phyloP scores from a whole-genome alignment of 2,888 invertebrate species.

The Hydropsyche betteni region DNA sequence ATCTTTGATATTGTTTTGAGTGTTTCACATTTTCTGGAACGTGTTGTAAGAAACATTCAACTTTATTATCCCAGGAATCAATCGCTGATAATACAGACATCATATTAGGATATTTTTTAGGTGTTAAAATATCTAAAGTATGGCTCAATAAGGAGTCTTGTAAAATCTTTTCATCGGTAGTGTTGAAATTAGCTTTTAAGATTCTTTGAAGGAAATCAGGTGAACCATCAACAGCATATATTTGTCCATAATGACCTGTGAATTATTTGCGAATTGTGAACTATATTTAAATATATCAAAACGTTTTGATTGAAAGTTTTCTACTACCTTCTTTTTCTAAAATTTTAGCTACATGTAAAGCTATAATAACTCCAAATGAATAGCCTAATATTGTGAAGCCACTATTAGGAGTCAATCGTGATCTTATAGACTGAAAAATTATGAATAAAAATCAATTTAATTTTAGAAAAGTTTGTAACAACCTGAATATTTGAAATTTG shows the following conservation, averaged over 20 bases:
- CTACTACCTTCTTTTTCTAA: constrained; percentile 72
- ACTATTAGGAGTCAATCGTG: constrained; percentile 67
- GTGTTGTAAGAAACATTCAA: constrained; percentile 62
- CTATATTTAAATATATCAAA: background rate
- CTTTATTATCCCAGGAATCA: constrained; percentile 67
- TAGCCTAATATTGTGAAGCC: constrained; percentile 84
- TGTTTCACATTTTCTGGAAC: constrained; percentile 57
- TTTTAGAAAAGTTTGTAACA: constrained; percentile 29
- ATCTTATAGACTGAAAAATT: constrained; percentile 68
- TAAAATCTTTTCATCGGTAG: constrained; percentile 62
- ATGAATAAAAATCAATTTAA: constrained; percentile 45
- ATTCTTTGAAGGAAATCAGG: constrained; percentile 74
- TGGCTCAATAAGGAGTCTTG: constrained; percentile 69
- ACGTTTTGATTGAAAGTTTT: background rate
- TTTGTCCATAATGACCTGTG: constrained; percentile 65
- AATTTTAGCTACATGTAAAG: constrained; percentile 77
- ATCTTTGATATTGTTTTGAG: constrained; percentile 59
- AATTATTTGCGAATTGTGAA: background rate
- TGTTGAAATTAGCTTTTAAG: constrained; percentile 62
- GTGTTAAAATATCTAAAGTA: constrained; percentile 64
- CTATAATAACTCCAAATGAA: constrained; percentile 85
- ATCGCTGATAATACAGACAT: constrained; percentile 56
- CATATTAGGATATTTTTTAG: constrained; percentile 61
- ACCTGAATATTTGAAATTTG: background rate
- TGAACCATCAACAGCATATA: constrained; percentile 84